A percentile compares a stretch with the other conserved stretches of the same genome.
These are phyloP conservation scores for Myotis pilosus DNA, from an alignment of 2,797 vertebrate species.

Conservation along the genomic window DNA sequence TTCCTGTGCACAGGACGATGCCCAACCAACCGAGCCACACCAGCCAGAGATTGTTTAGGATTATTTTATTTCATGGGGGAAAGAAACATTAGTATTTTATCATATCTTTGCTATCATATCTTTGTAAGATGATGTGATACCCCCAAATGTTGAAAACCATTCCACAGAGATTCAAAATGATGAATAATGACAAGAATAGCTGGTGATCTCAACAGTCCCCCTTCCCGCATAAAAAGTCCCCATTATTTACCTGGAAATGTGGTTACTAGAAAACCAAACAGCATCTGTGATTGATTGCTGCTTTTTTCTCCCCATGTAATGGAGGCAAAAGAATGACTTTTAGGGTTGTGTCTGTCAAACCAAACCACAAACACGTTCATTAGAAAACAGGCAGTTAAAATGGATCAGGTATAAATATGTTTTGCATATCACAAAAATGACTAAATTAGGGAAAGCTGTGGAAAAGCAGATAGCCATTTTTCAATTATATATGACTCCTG, in stretches of 20 bases:
- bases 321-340: conserved; percentile 53
- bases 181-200: neutral
- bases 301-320: conserved; percentile 59
- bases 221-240: neutral
- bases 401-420: conserved; percentile 70
- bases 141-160: neutral
- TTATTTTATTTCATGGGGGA: conserved; percentile 3
- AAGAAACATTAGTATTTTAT: neutral
- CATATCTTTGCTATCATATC: neutral
- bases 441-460: conserved; percentile 79
- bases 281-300: conserved; percentile 60
- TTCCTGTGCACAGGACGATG: neutral
- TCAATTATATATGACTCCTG: conserved; percentile 78
- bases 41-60: neutral
- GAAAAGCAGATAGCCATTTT: conserved; percentile 79
- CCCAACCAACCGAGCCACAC: neutral
- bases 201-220: neutral
- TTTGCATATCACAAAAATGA: conserved; percentile 75
- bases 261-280: conserved; percentile 49
- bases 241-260: conserved; percentile 48
- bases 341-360: conserved; percentile 23
- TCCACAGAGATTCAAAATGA: neutral
- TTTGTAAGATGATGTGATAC: neutral
- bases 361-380: conserved; percentile 51
- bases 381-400: conserved; percentile 75